These are phyloP conservation scores for Samia ricini DNA, from an alignment of 1,140 invertebrate genomes.

Conservation along the genomic window DNA sequence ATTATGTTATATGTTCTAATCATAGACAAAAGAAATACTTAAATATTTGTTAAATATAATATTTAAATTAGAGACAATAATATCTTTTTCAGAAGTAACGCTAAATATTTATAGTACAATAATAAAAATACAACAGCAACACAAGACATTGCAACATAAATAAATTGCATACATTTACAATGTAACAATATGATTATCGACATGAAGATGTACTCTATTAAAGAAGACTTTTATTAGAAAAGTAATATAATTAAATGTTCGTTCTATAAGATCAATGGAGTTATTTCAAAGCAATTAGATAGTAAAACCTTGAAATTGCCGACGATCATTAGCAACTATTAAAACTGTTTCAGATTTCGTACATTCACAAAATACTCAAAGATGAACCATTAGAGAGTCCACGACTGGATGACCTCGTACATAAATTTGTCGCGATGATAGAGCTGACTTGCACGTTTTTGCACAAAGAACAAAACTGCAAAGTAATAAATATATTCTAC, in stretches of 20 bases:
- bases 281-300: not conserved
- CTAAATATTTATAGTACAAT: no score
- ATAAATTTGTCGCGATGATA: conserved; percentile 27
- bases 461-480: conserved; percentile 35
- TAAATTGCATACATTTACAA: no score
- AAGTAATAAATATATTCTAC: conserved; percentile 33
- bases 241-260: not conserved
- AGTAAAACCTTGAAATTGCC: conserved; percentile 11
- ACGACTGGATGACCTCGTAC: conserved; percentile 50
- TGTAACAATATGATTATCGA: no score
- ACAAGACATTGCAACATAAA: no score
- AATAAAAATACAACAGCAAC: no score
- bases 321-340: conserved; percentile 41
- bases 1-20: no score
- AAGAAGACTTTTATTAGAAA: not conserved
- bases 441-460: conserved; percentile 31
- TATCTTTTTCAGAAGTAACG: no score
- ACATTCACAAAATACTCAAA: conserved; percentile 52
- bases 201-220: no score
- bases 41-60: no score
- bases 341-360: conserved; percentile 44
- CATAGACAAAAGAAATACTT: no score
- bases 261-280: not conserved
- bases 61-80: no score
- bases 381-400: conserved; percentile 56